Base-by-base conservation (phyloP, 2,888 invertebrate genomes). In the Caenorhabditis parvicauda region DNA sequence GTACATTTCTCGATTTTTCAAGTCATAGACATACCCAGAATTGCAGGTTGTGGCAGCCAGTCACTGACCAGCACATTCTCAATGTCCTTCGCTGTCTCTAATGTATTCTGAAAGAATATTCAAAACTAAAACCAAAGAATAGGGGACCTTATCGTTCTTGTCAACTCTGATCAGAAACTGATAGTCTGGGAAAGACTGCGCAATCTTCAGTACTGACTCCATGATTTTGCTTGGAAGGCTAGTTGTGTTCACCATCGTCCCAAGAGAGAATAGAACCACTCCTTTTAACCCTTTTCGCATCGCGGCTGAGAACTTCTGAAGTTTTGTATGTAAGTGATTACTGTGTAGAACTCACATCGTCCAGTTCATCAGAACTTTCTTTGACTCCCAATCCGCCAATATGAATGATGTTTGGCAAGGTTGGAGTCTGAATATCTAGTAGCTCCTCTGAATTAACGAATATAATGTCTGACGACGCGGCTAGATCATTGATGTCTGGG, bases 161-260 rank as follows among this genome's bases (percentile, higher is more conserved):
- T 72, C 72, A 4, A 73, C 61, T 43, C 67, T 70, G 6, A 73
- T 43, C 24, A 75, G 64, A 38, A 75, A 71, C 25, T 71, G 61
- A 37, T 75, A 75, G 21, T 71, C 55, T 3, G 54, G 38, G 38
- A 75, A 60, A 3, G 49, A 28, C 38, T 70, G 51, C 3, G 69
- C 64, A 5, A 63, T 54, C 7, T 55, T 51, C 25, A 75, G 32
- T 24, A 75, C 32, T 27, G 70, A 63, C n/a, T 59, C 43, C 67
- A 67, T 62, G 19, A 72, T 52, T 3, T 12, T 14, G 4, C 49
- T 22, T 1, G 71, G 72, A 2, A 73, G 52, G 19, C 41, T 53
- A 0, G 72, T 62, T 3, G 71, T 68, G 35, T 67, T 67, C 5
- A 63, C 67, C 39, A 68, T 67, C 2, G 72, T 68, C 27, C 74